Conservation (phyloP, 2,113 vertebrate species). For the Sinocyclocheilus rhinocerous region DNA sequence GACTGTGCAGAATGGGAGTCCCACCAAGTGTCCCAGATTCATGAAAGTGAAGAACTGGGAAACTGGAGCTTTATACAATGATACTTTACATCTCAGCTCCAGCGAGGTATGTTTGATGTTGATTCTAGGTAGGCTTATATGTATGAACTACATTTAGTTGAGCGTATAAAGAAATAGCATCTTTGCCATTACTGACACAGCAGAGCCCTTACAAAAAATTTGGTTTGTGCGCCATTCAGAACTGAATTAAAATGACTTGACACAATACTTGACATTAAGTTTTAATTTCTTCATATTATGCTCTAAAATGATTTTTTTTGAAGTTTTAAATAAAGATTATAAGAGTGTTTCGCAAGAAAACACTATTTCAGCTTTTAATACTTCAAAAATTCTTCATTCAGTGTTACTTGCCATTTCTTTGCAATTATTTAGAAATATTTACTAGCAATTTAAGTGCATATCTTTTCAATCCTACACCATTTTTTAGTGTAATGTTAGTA, state of each 20-base stretch:
- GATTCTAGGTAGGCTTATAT: not conserved
- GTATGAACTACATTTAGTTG: not conserved
- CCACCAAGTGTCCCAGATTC: conserved; percentile 92
- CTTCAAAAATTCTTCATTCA: no score
- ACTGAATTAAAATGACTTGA: not conserved
- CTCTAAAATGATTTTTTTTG: no score
- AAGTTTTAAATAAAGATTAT: no score
- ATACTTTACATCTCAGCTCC: conserved; percentile 87
- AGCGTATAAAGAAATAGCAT: not conserved
- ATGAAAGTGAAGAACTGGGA: conserved; percentile 97
- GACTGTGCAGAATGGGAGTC: conserved; percentile 83
- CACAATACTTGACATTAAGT: not conserved
- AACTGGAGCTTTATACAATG: conserved; percentile 81
- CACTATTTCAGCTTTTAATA: no score
- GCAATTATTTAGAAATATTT: no score
- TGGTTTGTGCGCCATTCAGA: not conserved
- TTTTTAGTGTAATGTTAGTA: no score
- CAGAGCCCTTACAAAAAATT: not conserved
- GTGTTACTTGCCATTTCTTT: no score
- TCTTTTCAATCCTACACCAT: no score
- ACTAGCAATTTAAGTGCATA: no score
- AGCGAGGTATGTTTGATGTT: conserved; percentile 77
- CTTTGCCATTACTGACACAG: not conserved
- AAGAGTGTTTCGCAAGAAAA: no score
- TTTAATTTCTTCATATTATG: no score